Conservation (phyloP, 23 tunicate genomes). For the Diplosoma virens region DNA sequence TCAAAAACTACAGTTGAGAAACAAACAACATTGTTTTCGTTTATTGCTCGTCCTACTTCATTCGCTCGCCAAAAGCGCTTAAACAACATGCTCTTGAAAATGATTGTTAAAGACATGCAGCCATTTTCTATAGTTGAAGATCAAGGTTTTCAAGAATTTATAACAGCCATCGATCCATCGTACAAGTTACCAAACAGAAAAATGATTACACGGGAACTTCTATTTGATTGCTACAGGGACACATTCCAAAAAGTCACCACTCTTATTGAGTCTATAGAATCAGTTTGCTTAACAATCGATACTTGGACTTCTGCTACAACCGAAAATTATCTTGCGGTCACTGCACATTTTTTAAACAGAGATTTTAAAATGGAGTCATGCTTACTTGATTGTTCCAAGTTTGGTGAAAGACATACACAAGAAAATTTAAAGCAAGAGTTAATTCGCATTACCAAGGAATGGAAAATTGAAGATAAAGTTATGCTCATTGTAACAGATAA, state of each 20-base stretch:
- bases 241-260: background rate
- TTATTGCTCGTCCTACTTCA: constrained; percentile 5
- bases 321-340: constrained; percentile 1
- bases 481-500: background rate
- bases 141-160: background rate
- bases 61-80: background rate
- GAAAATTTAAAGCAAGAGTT: background rate
- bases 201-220: background rate
- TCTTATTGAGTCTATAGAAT: background rate
- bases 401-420: background rate
- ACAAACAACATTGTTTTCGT: background rate
- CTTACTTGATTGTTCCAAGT: constrained; percentile 1
- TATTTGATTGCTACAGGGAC: background rate
- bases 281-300: background rate
- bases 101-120: background rate
- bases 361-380: background rate
- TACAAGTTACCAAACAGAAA: background rate
- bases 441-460: background rate
- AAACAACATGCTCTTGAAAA: background rate
- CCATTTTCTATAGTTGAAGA: background rate
- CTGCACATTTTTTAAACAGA: background rate
- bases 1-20: background rate
- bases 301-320: background rate
- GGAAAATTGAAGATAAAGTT: constrained; percentile 2
- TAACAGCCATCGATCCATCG: background rate